phyloP scores from a whole-genome alignment of 37 sponge, comb jelly and placozoan genomes.

The Lycopodina hypogea region DNA sequence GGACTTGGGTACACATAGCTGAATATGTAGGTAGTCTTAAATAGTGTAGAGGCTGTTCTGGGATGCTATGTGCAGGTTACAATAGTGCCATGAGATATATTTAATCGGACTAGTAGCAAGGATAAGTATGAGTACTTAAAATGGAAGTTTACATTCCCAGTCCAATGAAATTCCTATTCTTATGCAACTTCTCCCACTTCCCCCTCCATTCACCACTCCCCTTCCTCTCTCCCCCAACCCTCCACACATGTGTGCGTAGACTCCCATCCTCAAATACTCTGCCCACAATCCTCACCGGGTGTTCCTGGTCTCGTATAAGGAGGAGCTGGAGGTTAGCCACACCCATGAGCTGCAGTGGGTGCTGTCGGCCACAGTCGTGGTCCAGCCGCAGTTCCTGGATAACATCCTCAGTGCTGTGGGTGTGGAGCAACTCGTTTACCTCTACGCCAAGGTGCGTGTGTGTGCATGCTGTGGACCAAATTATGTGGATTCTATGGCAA shows the following conservation, averaged over 20 bases:
- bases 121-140: no score
- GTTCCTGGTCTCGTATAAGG: conserved; percentile 11
- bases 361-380: conserved; percentile 29
- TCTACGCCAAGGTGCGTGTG: conserved; percentile 76
- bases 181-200: not conserved
- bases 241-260: conserved; percentile 18
- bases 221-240: conserved; percentile 6
- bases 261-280: conserved; percentile 49
- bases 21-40: no score
- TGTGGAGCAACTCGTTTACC: conserved; percentile 67
- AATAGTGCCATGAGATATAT: no score
- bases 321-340: not conserved
- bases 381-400: conserved; percentile 55
- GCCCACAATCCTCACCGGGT: conserved; percentile 45
- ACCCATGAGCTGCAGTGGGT: conserved; percentile 43
- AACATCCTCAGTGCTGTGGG: conserved; percentile 55
- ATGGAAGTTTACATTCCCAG: no score
- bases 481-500: not conserved
- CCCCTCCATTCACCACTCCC: not conserved
- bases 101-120: no score
- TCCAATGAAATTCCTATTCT: no score
- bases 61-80: no score
- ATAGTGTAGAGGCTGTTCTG: no score
- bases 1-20: no score
- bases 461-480: not conserved